These are phyloP conservation scores for Siniperca knerii DNA, from an alignment of 2,113 vertebrate genomes.

Conservation along the genomic window DNA sequence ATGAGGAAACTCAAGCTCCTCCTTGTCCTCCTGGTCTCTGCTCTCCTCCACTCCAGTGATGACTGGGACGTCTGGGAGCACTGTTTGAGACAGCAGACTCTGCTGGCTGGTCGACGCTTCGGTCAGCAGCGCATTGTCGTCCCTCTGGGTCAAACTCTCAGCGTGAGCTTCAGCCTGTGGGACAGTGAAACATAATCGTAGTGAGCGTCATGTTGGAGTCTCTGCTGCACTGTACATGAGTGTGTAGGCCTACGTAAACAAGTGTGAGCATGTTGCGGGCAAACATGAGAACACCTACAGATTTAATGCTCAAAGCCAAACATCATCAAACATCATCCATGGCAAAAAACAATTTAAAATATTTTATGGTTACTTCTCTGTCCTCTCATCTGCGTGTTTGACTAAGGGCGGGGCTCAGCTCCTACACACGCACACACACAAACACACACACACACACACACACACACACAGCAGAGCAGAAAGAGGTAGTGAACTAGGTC, in stretches of 20 bases:
- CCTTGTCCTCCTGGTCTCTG: slow-evolving; percentile 69
- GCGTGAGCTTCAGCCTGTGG: slow-evolving; percentile 69
- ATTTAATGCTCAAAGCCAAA: slow-evolving; percentile 36
- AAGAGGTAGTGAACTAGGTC: no score
- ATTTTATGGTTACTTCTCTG: no score
- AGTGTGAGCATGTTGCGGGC: slow-evolving; percentile 37
- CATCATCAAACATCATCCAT: slow-evolving; percentile 49
- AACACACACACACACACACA: no score
- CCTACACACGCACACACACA: no score
- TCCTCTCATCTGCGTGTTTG: no score
- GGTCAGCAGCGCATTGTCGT: slow-evolving; percentile 57
- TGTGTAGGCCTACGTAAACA: slow-evolving; percentile 30
- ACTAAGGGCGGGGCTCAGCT: no score
- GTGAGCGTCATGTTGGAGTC: slow-evolving; percentile 5
- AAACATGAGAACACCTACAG: slow-evolving; percentile 35
- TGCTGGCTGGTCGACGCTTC: slow-evolving; percentile 57
- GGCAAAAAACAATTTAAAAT: neutral
- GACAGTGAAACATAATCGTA: neutral
- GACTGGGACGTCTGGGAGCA: slow-evolving; percentile 63
- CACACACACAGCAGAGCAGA: no score
- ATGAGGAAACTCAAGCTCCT: slow-evolving; percentile 86
- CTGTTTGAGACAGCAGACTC: slow-evolving; percentile 50
- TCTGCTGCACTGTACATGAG: slow-evolving; percentile 3
- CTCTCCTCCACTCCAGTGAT: slow-evolving; percentile 72
- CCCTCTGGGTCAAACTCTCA: slow-evolving; percentile 61